Evolutionary conservation across 2,113 vertebrate genomes (phyloP), one percentile per base, ranked within the genome.

Genomic region (Pluvianellus socialis): DNA sequence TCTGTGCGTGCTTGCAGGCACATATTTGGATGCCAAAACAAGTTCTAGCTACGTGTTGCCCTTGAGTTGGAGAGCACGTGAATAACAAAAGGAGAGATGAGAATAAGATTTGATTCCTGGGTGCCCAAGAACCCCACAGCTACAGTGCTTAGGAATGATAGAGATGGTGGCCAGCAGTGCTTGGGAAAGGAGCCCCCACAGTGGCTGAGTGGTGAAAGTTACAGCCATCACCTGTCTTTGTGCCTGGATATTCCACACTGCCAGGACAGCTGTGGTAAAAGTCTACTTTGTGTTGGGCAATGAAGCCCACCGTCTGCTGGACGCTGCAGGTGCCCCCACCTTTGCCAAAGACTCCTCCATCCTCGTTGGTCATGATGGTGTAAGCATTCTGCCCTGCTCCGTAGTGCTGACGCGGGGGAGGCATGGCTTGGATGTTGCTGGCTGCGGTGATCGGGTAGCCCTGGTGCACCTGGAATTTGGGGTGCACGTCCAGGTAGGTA

Each of bases 221-320:
- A 88, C 61, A 97, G 59, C 62, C 2, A 8, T 97, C 96, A 40
- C 62, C 72, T 47, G 87, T 94, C 84, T 97, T 97, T 55, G 95
- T 58, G 67, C 80, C 55, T 2, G 63, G 50, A 58, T 96, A 95
- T 44, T 97, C 96, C 87, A 96, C 47, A 4, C 62, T 95, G 70
- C 86, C 80, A 32, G 96, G 89, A 58, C 23, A 97, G 81, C 95
- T 89, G 85, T 96, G 96, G 52, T 95, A 97, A 96, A 97, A 97
- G 96, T 96, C 97, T 80, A 97, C 96, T 96, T 97, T 96, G 93
- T 96, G 97, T 81, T 97, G 95, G 50, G 95, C 77, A 35, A 97
- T 93, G 81, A 96, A 96, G 74, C 96, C 93, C 87, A 97, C 87
- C 26, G 94, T 93, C 84, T 96, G 97, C 90, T 97, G 97, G 63